Evolutionary conservation across 2,113 vertebrate genomes (phyloP).

Genomic region (Notothenia coriiceps): DNA sequence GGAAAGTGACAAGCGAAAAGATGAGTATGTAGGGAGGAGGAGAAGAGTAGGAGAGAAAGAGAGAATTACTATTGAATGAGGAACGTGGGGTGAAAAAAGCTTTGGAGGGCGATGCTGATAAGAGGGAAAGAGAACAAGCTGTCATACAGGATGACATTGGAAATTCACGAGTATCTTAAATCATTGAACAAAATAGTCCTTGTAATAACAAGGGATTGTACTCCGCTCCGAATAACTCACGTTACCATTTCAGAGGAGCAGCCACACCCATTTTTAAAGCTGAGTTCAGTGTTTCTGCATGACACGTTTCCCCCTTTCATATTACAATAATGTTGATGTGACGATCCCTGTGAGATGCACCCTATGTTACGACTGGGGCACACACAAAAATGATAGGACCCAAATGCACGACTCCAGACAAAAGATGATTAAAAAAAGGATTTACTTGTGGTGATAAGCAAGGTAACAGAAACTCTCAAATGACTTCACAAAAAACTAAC

Average conservation of each 20-base stretch:
- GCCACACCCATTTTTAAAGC: constrained; percentile 40
- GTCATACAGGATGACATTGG: constrained; percentile 53
- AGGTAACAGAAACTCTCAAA: too few relatives aligned
- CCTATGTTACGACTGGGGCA: neutral
- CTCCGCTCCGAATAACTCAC: constrained; percentile 65
- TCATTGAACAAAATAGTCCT: constrained; percentile 74
- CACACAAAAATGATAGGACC: too few relatives aligned
- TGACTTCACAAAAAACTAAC: too few relatives aligned
- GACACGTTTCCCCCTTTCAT: constrained; percentile 15
- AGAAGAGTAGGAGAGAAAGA: constrained; percentile 57
- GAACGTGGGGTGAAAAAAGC: constrained; percentile 23
- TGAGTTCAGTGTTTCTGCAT: constrained; percentile 5
- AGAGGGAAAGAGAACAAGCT: constrained; percentile 48
- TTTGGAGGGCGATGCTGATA: constrained; percentile 29
- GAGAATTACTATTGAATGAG: constrained; percentile 74
- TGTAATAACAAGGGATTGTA: constrained; percentile 68
- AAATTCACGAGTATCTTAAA: constrained; percentile 56
- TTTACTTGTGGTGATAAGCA: too few relatives aligned
- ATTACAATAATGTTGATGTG: constrained; percentile 1
- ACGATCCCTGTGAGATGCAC: neutral
- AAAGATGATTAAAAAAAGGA: too few relatives aligned
- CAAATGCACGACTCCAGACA: too few relatives aligned
- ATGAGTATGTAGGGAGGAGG: constrained; percentile 64
- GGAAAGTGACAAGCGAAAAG: constrained; percentile 77
- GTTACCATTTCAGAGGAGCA: constrained; percentile 1